Evolutionary conservation across 2,797 vertebrate genomes (phyloP).

Genomic region (Columba guinea): DNA sequence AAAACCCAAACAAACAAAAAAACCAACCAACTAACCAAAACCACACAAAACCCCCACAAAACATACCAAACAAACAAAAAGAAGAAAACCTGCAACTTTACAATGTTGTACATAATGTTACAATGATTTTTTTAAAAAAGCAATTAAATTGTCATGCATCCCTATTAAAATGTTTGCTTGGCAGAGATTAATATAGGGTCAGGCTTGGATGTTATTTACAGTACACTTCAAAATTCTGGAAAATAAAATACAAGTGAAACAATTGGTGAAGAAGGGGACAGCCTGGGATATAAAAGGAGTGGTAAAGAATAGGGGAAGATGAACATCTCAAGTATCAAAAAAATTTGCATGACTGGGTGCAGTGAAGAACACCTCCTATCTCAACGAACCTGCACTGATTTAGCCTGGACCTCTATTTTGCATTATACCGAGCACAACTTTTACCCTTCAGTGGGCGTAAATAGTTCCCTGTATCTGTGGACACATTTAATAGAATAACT

Average conservation of each 20-base stretch:
- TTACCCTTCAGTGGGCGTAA: neutral
- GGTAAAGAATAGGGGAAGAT: neutral
- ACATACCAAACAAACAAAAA: neutral
- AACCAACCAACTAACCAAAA: neutral
- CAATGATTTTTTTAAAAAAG: neutral
- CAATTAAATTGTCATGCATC: neutral
- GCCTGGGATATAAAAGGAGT: neutral
- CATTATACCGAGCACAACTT: neutral
- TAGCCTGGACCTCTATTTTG: neutral
- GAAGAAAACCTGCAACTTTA: neutral
- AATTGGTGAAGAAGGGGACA: neutral
- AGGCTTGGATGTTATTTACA: neutral
- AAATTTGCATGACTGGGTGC: neutral
- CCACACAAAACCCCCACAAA: neutral
- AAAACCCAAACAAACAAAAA: neutral
- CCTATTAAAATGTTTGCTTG: neutral
- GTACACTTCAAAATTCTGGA: neutral
- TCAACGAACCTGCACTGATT: neutral
- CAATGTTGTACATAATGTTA: neutral
- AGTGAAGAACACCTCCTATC: neutral
- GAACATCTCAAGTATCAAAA: neutral
- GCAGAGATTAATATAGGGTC: neutral
- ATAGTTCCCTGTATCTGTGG: neutral
- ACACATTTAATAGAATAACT: neutral
- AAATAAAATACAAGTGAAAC: neutral